Base-by-base conservation (phyloP, 2,113 vertebrate species). In the Ophthalmotilapia sp. region DNA sequence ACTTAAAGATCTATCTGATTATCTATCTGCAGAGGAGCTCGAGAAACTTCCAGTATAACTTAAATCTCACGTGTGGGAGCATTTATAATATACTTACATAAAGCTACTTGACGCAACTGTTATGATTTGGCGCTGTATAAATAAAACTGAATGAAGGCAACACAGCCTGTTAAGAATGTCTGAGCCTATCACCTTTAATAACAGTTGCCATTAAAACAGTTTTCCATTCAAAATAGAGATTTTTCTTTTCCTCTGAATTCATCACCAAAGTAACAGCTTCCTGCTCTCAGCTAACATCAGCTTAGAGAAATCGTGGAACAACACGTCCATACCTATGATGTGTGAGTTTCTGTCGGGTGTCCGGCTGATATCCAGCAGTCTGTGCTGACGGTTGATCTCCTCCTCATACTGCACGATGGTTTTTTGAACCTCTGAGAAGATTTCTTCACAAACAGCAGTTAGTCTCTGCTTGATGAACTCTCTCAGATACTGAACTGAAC, bases 201-300 rank as follows among this genome's bases (percentile, higher is more conserved):
- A 2, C 15, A 49, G 47, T 2, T 49, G 47, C 47, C 47, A 49
- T 49, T 19, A 49, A 9, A 49, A 49, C 47, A 49, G 15, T 19
- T 49, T 49, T 19, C 15, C 47, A 19, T 49, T 49, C 15, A 49
- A 49, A 49, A 49, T 9, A 49, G 45, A 47, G 15, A 49, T 49
- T 49, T 49, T 49, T 49, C 15, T 49, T 49, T 49, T 17, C 47
- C 47, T 49, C 45, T 47, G 45, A 47, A 47, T 0, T 8, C 49
- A 51, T 51, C 49, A 19, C 17, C 47, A 5, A 51, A 51, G 47
- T 51, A 51, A 51, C 47, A 9, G 17, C 17, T 5, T 51, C 49
- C 49, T 5, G 49, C 8, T 51, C 17, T 19, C 8, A 19, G 49
- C 3, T 19, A 51, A 19, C 49, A 0, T 5, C 8, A 0, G 49